Base-by-base conservation (phyloP, 2,113 vertebrate species). In the rat (Rattus norvegicus) region DNA sequence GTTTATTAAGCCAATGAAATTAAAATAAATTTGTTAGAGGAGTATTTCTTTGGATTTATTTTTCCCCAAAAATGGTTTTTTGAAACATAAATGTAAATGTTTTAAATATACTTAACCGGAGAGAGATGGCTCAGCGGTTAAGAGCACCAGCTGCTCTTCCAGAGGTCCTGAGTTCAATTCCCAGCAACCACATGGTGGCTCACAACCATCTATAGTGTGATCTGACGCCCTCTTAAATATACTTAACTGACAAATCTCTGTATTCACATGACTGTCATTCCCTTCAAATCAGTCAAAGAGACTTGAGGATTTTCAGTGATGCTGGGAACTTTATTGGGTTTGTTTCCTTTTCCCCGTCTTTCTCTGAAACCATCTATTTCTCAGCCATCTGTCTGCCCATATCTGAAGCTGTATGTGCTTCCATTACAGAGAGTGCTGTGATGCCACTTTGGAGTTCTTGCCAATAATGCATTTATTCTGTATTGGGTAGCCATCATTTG, bases 1-100 rank as follows among this genome's bases (percentile, higher is more conserved):
- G 95, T 10, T 92, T 65, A 83, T 75, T 94, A 94, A 73, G 92
- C 30, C 77, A 92, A 84, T 65, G 33, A 96, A 96, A 94, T 89
- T 91, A 93, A 49, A 30, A 61, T 91, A 94, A 43, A 16, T 75
- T 85, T 96, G 22, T 91, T 90, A 95, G 73, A 67, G 75, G 89
- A 93, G 73, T 89, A 97, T 84, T 65, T n/a, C 69, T 9, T 87
- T 7, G n/a, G 33, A 61, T 59, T 81, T 63, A 70, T 65, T 69
- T 85, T 49, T 14, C 33, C 33, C 33, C 49, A 8, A 93, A 70
- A 72, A 28, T 69, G 1, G 2, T 92, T 94, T 75, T 95, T 93
- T 91, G 54, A 89, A 88, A 87, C 28, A 87, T 75, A 92, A 94
- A 26, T 73, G n/a, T 86, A 90, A 92, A 72, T 95, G 52, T 76